Conservation (phyloP, 2,888 invertebrate species). For the Chaitophorus viminalis region DNA sequence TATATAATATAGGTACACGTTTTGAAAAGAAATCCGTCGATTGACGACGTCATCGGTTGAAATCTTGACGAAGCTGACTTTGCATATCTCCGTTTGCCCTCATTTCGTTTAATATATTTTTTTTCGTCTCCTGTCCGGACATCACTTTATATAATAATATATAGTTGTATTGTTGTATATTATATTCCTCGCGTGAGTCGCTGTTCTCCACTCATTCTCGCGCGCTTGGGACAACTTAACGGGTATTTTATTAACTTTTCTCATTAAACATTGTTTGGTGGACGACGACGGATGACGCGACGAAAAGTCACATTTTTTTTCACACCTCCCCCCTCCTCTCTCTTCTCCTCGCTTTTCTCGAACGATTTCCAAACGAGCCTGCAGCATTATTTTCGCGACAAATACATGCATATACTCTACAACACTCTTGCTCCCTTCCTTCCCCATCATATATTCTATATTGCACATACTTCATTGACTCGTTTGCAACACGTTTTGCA, state of each 20-base stretch:
- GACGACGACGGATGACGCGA: neutral
- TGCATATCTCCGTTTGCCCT: too few species aligned
- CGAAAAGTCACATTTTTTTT: slow-evolving; percentile 13
- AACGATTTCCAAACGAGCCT: neutral
- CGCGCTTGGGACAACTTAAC: neutral
- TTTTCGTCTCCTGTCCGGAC: neutral
- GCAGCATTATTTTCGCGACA: neutral
- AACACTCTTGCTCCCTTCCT: too few species aligned
- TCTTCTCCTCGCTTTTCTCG: neutral
- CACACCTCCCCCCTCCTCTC: neutral
- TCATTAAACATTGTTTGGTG: slow-evolving; percentile 18
- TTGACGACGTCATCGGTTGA: too few species aligned
- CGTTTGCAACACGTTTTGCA: neutral
- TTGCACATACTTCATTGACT: neutral
- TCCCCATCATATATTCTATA: neutral
- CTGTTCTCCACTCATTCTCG: too few species aligned
- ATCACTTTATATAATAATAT: neutral
- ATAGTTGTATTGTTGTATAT: neutral
- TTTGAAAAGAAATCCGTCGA: too few species aligned
- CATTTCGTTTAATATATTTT: too few species aligned
- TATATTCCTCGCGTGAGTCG: neutral
- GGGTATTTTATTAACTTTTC: slow-evolving; percentile 45
- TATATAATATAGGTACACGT: too few species aligned
- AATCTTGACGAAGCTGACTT: too few species aligned
- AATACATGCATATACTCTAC: too few species aligned